These are phyloP conservation scores for Ciona savignyi DNA, from an alignment of 23 tunicate species.

Conservation along the genomic window DNA sequence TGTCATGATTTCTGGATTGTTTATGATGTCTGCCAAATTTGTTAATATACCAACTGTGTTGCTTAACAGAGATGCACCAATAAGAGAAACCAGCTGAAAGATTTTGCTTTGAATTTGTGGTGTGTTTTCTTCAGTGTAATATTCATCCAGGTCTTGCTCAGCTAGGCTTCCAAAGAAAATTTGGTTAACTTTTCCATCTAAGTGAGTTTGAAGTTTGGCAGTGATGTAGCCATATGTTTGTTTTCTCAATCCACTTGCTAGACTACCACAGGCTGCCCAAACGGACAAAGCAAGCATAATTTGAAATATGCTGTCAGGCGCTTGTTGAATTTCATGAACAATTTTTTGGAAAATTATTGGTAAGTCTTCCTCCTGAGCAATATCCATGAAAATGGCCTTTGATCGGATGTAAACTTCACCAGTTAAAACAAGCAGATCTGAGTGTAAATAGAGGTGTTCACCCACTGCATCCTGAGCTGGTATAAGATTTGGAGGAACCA, in stretches of 20 bases:
- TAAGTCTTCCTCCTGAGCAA: conserved; percentile 4
- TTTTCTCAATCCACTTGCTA: background rate
- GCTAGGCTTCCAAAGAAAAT: background rate
- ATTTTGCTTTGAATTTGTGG: conserved; percentile 3
- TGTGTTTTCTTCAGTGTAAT: background rate
- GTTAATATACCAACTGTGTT: conserved; percentile 8
- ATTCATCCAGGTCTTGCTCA: conserved; percentile 1
- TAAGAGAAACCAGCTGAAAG: conserved; percentile 5
- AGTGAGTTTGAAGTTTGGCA: conserved; percentile 7
- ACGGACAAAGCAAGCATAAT: conserved; percentile 34
- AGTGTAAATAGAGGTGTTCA: conserved; percentile 9
- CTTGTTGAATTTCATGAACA: conserved; percentile 15
- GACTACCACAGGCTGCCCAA: conserved; percentile 20
- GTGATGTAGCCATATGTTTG: conserved; percentile 8
- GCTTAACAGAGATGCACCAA: background rate
- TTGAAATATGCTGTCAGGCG: conserved; percentile 25
- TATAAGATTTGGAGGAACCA: conserved; percentile 19
- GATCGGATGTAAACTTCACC: conserved; percentile 15
- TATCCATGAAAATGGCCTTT: conserved; percentile 18
- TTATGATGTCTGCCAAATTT: conserved; percentile 5
- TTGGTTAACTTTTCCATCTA: conserved; percentile 4
- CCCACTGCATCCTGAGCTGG: conserved; percentile 12
- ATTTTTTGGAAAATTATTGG: conserved; percentile 5
- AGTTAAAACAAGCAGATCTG: conserved; percentile 14
- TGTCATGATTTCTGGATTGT: conserved; percentile 4